phyloP scores from a whole-genome alignment of 2,888 invertebrate species.

The Steinernema carpocapsae region DNA sequence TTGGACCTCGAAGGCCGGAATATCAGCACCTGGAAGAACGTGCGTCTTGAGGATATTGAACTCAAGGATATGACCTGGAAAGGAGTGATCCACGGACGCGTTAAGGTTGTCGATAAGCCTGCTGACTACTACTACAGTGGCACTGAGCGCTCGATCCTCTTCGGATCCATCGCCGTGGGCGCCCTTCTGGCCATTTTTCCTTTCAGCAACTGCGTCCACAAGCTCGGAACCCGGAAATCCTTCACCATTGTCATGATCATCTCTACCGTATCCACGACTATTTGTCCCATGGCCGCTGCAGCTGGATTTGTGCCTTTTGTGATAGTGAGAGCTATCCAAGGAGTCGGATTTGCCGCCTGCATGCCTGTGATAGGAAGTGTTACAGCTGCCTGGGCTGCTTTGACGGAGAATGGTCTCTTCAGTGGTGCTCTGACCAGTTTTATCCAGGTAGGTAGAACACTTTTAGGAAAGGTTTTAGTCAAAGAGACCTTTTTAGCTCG shows the following conservation, averaged over 20 bases:
- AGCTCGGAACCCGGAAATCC: slow-evolving; percentile 48
- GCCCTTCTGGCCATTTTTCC: slow-evolving; percentile 44
- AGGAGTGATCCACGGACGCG: slow-evolving; percentile 46
- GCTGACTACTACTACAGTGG: slow-evolving; percentile 46
- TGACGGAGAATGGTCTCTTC: slow-evolving; percentile 51
- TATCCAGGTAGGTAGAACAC: slow-evolving; percentile 38
- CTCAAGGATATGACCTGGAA: slow-evolving; percentile 53
- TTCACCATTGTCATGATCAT: slow-evolving; percentile 52
- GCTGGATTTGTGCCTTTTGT: slow-evolving; percentile 48
- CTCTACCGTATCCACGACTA: slow-evolving; percentile 47
- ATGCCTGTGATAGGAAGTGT: slow-evolving; percentile 47
- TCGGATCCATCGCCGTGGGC: slow-evolving; percentile 46
- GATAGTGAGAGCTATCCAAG: slow-evolving; percentile 46
- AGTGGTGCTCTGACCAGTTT: slow-evolving; percentile 48
- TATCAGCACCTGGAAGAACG: slow-evolving; percentile 43
- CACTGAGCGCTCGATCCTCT: slow-evolving; percentile 46
- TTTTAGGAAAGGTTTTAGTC: no score
- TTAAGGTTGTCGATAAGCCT: slow-evolving; percentile 48
- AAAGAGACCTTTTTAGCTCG: slow-evolving; percentile 50
- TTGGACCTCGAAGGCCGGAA: slow-evolving; percentile 48
- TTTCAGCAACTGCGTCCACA: slow-evolving; percentile 39
- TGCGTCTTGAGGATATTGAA: slow-evolving; percentile 48
- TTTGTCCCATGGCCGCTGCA: slow-evolving; percentile 44
- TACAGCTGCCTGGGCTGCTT: slow-evolving; percentile 48
- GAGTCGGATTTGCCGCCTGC: slow-evolving; percentile 47